These are phyloP conservation scores for Ceuthmochares aereus DNA, from an alignment of 2,113 vertebrate species.

Conservation along the genomic window DNA sequence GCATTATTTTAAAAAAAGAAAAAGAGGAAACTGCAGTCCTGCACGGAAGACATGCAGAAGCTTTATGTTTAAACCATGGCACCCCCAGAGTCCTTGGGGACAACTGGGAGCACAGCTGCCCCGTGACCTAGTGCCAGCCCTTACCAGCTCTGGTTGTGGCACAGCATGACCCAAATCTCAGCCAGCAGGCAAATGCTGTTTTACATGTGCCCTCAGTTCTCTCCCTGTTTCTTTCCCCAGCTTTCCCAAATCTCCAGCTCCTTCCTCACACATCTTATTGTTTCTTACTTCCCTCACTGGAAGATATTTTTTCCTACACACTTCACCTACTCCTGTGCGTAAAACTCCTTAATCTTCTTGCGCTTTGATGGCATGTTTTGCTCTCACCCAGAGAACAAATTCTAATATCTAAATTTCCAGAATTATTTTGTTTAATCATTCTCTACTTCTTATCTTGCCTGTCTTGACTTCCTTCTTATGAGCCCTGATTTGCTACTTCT, in stretches of 20 bases:
- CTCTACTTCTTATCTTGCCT: not conserved
- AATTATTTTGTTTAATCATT: slow-evolving; percentile 9
- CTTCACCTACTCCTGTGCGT: fast-evolving
- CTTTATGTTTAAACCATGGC: fast-evolving
- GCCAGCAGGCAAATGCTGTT: not conserved
- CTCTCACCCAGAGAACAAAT: not conserved
- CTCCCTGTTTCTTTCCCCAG: not conserved
- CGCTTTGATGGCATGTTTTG: not conserved
- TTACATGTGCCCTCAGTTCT: not conserved
- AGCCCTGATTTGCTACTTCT: slow-evolving; percentile 8
- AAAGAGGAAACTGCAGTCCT: not conserved
- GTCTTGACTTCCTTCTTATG: not conserved
- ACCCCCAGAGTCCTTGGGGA: not conserved
- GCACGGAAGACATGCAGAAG: not conserved
- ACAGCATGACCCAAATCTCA: fast-evolving
- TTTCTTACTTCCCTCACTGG: not conserved
- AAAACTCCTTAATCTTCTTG: not conserved
- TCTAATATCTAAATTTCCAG: not conserved
- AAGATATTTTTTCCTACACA: not conserved
- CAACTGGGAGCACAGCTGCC: fast-evolving
- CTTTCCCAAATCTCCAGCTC: not conserved
- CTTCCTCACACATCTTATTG: not conserved
- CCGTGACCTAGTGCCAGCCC: fast-evolving
- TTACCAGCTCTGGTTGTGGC: not conserved
- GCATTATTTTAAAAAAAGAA: not conserved